These are phyloP conservation scores for Drosophila santomea DNA, from an alignment of 1,140 invertebrate species.

Conservation along the genomic window DNA sequence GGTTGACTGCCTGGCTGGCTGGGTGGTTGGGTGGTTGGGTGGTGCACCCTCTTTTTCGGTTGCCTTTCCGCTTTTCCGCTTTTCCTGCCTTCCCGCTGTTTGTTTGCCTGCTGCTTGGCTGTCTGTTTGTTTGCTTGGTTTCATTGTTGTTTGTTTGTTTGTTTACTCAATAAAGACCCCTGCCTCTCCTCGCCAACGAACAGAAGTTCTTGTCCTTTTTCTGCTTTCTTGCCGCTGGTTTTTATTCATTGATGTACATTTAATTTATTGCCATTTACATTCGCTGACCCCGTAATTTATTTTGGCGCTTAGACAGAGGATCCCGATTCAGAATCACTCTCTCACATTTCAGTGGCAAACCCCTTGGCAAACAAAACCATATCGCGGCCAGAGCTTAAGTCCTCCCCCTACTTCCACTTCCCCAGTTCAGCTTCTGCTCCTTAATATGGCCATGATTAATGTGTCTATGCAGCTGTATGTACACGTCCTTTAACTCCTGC, in stretches of 20 bases:
- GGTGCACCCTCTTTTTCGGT: constrained; percentile 8
- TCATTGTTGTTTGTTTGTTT: constrained; percentile 76
- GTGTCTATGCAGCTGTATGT: constrained; percentile 51
- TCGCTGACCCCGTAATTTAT: constrained; percentile 69
- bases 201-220: constrained; percentile 67
- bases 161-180: constrained; percentile 61
- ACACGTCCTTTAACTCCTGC: constrained; percentile 7
- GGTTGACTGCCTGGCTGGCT: background rate
- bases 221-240: constrained; percentile 24
- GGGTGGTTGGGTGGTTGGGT: background rate
- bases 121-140: constrained; percentile 72
- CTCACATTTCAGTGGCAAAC: background rate
- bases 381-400: constrained; percentile 40
- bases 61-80: constrained; percentile 4
- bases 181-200: background rate
- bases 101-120: constrained; percentile 69
- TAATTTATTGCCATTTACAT: constrained; percentile 76
- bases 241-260: constrained; percentile 74
- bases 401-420: too few species aligned
- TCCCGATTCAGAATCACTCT: constrained; percentile 7
- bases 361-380: constrained; percentile 65
- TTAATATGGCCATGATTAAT: constrained; percentile 54
- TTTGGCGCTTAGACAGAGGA: constrained; percentile 45
- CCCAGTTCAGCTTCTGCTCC: background rate
- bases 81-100: constrained; percentile 27